These are phyloP conservation scores for Phaethon lepturus DNA, from an alignment of 2,113 vertebrate species.

Conservation along the genomic window DNA sequence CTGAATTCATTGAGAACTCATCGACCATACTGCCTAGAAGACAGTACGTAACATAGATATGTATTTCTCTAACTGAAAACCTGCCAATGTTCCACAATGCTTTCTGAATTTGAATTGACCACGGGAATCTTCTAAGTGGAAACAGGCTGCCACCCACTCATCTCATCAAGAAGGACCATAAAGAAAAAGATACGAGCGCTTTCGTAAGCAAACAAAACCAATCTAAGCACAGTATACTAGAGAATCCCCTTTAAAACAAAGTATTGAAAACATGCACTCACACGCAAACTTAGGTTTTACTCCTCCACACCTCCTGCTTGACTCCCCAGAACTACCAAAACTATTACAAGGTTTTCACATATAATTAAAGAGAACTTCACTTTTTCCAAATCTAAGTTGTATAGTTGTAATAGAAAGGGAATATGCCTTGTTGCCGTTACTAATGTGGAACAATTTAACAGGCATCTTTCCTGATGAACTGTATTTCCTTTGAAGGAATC, in stretches of 20 bases:
- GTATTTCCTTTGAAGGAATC: not conserved
- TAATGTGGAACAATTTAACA: not conserved
- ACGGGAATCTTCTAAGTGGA: not conserved
- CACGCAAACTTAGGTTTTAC: not conserved
- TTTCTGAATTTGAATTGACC: not conserved
- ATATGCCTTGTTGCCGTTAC: not conserved
- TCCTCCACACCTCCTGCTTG: not conserved
- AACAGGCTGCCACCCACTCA: not conserved
- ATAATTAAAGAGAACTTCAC: not conserved
- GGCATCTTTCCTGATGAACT: not conserved
- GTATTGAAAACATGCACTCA: not conserved
- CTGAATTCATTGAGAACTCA: not conserved
- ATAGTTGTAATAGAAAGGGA: not conserved
- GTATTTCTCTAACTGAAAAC: not conserved
- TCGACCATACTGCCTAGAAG: not conserved
- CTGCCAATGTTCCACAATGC: not conserved
- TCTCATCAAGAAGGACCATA: not conserved
- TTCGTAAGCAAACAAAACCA: not conserved
- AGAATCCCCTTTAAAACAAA: not conserved
- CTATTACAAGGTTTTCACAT: not conserved
- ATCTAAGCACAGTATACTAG: not conserved
- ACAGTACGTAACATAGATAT: not conserved
- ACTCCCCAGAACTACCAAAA: not conserved
- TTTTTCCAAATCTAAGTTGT: not conserved
- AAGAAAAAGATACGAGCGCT: not conserved